A percentile compares a stretch with the other conserved stretches of the same genome.
phyloP scores from a whole-genome alignment of 2,113 vertebrate species.

The Bothrops jararaca region DNA sequence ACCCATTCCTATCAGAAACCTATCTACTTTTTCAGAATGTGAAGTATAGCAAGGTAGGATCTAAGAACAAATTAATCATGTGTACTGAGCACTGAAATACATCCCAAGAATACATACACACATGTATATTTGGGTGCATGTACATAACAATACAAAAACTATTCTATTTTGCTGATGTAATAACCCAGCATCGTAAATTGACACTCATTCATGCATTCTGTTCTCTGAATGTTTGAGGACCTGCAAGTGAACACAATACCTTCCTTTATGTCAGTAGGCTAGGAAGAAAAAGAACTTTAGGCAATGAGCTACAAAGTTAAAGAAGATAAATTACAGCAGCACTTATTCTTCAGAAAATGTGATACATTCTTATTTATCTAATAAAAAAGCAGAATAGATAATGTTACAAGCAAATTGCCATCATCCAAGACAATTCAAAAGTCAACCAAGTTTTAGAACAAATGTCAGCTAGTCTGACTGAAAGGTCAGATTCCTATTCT shows the following conservation, averaged over 20 bases:
- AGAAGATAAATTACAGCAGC: conserved; percentile 4
- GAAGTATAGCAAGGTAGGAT: neutral
- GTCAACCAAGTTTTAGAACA: neutral
- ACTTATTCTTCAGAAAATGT: conserved; percentile 20
- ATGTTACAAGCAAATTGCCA: conserved; percentile 2
- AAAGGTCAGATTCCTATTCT: conserved; percentile 6
- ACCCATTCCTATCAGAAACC: neutral
- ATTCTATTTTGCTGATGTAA: neutral
- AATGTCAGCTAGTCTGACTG: neutral
- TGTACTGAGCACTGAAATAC: neutral
- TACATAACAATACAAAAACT: neutral
- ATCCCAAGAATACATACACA: neutral
- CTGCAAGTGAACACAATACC: neutral
- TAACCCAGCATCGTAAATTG: neutral
- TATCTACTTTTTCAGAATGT: neutral
- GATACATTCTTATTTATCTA: conserved; percentile 19
- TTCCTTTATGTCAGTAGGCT: conserved; percentile 2
- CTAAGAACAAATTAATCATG: neutral
- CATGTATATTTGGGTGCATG: neutral
- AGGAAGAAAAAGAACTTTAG: neutral
- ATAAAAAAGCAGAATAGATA: conserved; percentile 1
- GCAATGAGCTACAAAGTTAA: neutral
- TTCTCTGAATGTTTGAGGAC: neutral
- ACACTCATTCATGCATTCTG: neutral
- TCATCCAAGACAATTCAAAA: conserved; percentile 5